Evolutionary conservation across 2,888 invertebrate species (phyloP), one percentile per base, ranked within the genome.

Genomic region (Agapetus fuscipes): DNA sequence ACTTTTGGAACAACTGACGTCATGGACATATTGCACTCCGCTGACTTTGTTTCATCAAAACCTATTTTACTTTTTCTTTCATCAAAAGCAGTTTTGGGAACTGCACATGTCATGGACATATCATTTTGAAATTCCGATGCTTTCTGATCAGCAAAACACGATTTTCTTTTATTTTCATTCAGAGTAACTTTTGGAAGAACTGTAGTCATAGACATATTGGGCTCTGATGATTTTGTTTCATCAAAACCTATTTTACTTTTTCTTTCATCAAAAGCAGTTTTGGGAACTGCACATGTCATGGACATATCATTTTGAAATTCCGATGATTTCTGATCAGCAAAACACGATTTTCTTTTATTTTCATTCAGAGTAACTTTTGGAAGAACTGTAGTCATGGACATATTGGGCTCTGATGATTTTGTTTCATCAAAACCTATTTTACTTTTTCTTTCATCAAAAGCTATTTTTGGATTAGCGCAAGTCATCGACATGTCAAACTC

Each of bases 251-350:
- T 11, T 16, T n/a, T 26, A 15, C 11, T 14, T 37, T n/a, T 27
- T 7, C 3, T 9, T n/a, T n/a, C 27, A 9, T 11, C 3, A 9
- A 27, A 5, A 27, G 5, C 20, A 20, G 20, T 5, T 24, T 30
- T n/a, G n/a, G 27, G n/a, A 11, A 27, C 12, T 4, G 16, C 27
- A 27, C 9, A 14, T 7, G 44, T 38, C 32, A 38, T 41, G 7
- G 41, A 38, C 41, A 41, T 45, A 13, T 45, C n/a, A 15, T n/a
- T n/a, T n/a, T n/a, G n/a, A n/a, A 28, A 25, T 17, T 37, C 40
- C 6, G 25, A 9, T 13, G 28, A 28, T 5, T 32, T 28, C 14
- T 20, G 15, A 29, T 45, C 26, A 26, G 34, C 41, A 10, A 37
- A 5, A 2, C 30, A 31, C 3, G 37, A 34, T 25, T 30, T 40